Base-by-base conservation (phyloP, 2,113 vertebrate species). In the Mormoops blainvillei region DNA sequence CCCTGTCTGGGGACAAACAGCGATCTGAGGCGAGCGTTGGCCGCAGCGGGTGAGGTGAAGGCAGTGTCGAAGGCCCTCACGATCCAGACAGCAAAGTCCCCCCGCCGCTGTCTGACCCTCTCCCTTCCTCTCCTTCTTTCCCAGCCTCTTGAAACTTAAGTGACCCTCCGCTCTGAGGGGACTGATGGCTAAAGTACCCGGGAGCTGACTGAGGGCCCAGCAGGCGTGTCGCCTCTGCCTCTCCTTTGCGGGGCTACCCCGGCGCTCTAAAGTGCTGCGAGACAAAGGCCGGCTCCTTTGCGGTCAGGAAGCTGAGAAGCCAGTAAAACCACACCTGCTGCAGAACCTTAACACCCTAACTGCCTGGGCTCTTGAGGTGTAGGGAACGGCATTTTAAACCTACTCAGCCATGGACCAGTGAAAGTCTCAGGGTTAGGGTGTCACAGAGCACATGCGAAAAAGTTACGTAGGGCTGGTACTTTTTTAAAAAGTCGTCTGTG, bases 301-400 rank as follows among this genome's bases (percentile, higher is more conserved):
- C 19, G 48, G 68, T 56, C 87, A 63, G 52, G 12, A 13, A 19
- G 4, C 45, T 33, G 61, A 56, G 56, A 77, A 71, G n/a, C 41
- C 0, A 0, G 26, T 5, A 67, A 24, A 36, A 6, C 20, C 13
- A 0, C 1, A 1, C n/a, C 7, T 26, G n/a, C 56, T 19, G 19
- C 50, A 7, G 81, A 20, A 3, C 0, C 0, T 45, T 22, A 3
- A 4, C 2, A 18, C 48, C 81, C 45, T 38, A 5, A 31, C 26
- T 0, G 1, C 19, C 63, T 4, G 12, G 56, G 31, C 41, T 61
- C 73, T 73, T 0, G 9, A 20, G 28, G 54, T 1, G 7, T 81
- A 58, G 58, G 76, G 61, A 63, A 4, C 26, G 82, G 45, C 82
- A 4, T 61, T 87, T 58, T n/a, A 58, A 41, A 38, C 77, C 33